phyloP scores from a whole-genome alignment of 2,888 invertebrate genomes.

The Eupeodes luniger region DNA sequence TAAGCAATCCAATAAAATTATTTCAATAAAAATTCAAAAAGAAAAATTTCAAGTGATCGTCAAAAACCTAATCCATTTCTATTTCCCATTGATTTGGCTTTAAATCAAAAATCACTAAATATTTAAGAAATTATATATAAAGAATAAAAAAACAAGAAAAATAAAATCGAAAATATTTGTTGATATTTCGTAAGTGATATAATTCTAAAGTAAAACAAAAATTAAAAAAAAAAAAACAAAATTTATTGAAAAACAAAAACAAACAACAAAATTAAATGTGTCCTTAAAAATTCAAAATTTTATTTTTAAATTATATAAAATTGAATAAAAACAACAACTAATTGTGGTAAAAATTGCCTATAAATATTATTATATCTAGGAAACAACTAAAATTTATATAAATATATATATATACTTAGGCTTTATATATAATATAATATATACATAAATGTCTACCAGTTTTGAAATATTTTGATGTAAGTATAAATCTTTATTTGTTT shows the following conservation, averaged over 20 bases:
- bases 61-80: slow-evolving; percentile 46
- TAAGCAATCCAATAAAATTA: slow-evolving; percentile 45
- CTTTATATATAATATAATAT: slow-evolving; percentile 72
- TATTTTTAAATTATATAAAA: slow-evolving; percentile 43
- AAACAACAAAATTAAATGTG: slow-evolving; percentile 61
- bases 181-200: slow-evolving; percentile 75
- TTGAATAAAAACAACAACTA: slow-evolving; percentile 46
- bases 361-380: slow-evolving; percentile 75
- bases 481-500: slow-evolving; percentile 66
- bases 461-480: slow-evolving; percentile 71
- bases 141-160: slow-evolving; percentile 24
- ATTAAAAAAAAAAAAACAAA: slow-evolving; percentile 15
- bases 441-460: slow-evolving; percentile 76
- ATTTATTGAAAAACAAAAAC: slow-evolving; percentile 15
- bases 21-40: slow-evolving; percentile 34
- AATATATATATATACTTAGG: slow-evolving; percentile 66
- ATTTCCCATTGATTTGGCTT: slow-evolving; percentile 54
- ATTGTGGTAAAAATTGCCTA: slow-evolving; percentile 75
- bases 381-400: slow-evolving; percentile 74
- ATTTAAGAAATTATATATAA: slow-evolving; percentile 20
- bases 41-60: slow-evolving; percentile 17
- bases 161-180: slow-evolving; percentile 64
- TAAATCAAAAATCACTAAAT: slow-evolving; percentile 51
- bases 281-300: slow-evolving; percentile 75
- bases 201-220: slow-evolving; percentile 55